Evolutionary conservation across 1,140 invertebrate genomes (phyloP), one percentile per base, ranked within the genome.

Genomic region (Venustaconcha ellipsiformis): DNA sequence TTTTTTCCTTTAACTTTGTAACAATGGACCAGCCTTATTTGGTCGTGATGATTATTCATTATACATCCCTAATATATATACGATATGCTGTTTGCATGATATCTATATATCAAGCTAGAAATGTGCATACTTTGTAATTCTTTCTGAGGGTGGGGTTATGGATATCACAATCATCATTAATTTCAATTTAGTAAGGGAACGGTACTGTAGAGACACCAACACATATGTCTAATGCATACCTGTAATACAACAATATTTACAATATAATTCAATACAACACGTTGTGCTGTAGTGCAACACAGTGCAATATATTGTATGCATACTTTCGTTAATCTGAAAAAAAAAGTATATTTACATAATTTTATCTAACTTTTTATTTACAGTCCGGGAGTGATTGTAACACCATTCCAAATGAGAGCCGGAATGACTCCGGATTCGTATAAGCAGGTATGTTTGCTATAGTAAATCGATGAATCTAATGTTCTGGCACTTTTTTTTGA

Each of bases 381-480:
- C 67, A 93, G 92, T 89, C 95, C 96, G 48, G 84, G 82, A 15
- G 83, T 87, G 1, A 79, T 84, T 72, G 82, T 93, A 1, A 96
- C 95, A 1, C 93, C 96, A 82, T 85, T 96, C 13, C 95, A 96
- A 64, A 93, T 92, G 80, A 90, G 92, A 57, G 94, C 93, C 58
- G 95, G 95, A 14, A 92, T 96, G 90, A 90, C 87, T 76, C 92
- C 94, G 71, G 92, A 94, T 72, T 90, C 92, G 37, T 94, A 96
- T 88, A 87, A 90, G 59, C 89, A 91, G 83, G 92, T 92, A 83
- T 78, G 57, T 18, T 12, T 62, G 1, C 3, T 26, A 20, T 57
- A 65, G 37, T 65, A 30, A 23, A 37, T 30, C 23, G 37, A n/a
- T 23, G 63, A 8, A 5, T 65, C 18, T 13, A 20, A 37, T 55